These are phyloP conservation scores for Coenonympha arcania DNA, from an alignment of 2,888 invertebrate species.

Conservation along the genomic window DNA sequence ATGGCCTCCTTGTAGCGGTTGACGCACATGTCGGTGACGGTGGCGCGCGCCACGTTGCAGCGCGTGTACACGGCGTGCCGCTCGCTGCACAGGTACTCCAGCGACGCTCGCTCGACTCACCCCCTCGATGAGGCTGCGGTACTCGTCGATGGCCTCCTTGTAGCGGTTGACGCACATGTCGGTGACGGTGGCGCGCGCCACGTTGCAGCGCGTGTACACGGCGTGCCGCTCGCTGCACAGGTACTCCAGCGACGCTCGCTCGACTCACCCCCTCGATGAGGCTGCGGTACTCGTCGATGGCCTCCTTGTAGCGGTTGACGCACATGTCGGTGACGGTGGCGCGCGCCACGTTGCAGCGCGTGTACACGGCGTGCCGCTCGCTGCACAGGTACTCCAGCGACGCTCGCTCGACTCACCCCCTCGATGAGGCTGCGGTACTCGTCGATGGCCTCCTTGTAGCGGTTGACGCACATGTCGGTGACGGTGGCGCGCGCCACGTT, in stretches of 20 bases:
- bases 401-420: slow-evolving; percentile 76
- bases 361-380: slow-evolving; percentile 90
- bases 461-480: slow-evolving; percentile 90
- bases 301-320: slow-evolving; percentile 80
- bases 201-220: slow-evolving; percentile 90
- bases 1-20: slow-evolving; percentile 80
- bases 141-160: slow-evolving; percentile 87
- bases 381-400: slow-evolving; percentile 90
- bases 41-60: slow-evolving; percentile 92
- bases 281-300: slow-evolving; percentile 88
- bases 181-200: slow-evolving; percentile 91
- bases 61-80: slow-evolving; percentile 89
- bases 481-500: slow-evolving; percentile 92
- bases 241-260: slow-evolving; percentile 83
- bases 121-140: slow-evolving; percentile 81
- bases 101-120: slow-evolving; percentile 76
- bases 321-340: slow-evolving; percentile 93
- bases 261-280: slow-evolving; percentile 77
- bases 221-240: slow-evolving; percentile 91
- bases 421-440: slow-evolving; percentile 84
- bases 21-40: slow-evolving; percentile 92
- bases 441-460: slow-evolving; percentile 81
- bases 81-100: slow-evolving; percentile 91
- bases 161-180: slow-evolving; percentile 86
- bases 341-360: slow-evolving; percentile 91